Evolutionary conservation across 2,888 invertebrate genomes (phyloP).

Genomic region (Drosophila mayaguana): DNA sequence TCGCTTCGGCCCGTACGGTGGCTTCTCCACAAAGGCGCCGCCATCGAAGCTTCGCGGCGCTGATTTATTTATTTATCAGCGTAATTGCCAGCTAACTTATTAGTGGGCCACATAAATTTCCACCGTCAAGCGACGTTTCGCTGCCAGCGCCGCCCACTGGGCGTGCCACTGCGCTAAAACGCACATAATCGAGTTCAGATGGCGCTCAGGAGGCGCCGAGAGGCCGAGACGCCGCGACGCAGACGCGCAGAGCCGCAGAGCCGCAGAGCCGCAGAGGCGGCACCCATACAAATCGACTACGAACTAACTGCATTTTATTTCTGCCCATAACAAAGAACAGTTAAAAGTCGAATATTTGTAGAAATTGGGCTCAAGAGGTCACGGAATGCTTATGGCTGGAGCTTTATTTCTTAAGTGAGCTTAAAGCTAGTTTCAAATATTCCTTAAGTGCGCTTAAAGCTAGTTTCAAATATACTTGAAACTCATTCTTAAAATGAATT

Average conservation of each 20-base stretch:
- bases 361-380: not conserved
- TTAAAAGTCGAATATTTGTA: not conserved
- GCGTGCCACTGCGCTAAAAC: constrained; percentile 27
- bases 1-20: not conserved
- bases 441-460: not conserved
- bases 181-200: constrained; percentile 15
- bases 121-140: constrained; percentile 32
- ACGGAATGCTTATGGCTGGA: too few species aligned
- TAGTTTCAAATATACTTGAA: too few species aligned
- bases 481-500: too few species aligned
- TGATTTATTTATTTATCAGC: constrained; percentile 79
- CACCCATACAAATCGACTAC: not conserved
- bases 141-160: constrained; percentile 14
- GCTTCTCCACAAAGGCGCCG: constrained; percentile 51
- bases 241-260: not conserved
- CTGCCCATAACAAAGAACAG: not conserved
- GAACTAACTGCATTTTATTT: not conserved
- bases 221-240: too few species aligned
- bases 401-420: not conserved
- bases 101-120: constrained; percentile 57
- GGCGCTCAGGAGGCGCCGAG: not conserved
- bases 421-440: not conserved
- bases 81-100: constrained; percentile 67
- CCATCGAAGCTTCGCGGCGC: constrained; percentile 33
- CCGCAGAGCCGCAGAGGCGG: constrained; percentile 5